These are phyloP conservation scores for Lordiphosa mommai DNA, from an alignment of 1,140 invertebrate genomes.

Conservation along the genomic window DNA sequence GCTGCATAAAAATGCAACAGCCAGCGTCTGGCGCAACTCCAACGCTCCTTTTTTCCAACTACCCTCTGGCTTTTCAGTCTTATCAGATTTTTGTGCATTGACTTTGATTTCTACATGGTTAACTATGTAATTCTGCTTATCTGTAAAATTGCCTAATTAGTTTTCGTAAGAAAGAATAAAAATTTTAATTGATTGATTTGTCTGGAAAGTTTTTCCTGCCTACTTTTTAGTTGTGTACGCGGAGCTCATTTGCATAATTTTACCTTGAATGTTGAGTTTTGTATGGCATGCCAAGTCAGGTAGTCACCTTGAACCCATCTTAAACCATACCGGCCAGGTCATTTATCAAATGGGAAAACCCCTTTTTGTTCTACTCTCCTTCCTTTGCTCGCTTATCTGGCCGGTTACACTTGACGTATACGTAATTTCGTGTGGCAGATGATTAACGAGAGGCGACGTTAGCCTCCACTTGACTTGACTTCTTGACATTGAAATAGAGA, in stretches of 20 bases:
- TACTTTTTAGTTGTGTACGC: conserved; percentile 4
- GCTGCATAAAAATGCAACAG: conserved; percentile 41
- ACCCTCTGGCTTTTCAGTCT: conserved; percentile 2
- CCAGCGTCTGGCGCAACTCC: not conserved
- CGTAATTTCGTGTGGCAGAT: conserved; percentile 57
- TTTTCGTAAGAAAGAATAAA: conserved; percentile 8
- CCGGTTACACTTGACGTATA: conserved; percentile 68
- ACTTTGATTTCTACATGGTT: conserved; percentile 21
- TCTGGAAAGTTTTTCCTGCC: conserved; percentile 47
- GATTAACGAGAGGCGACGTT: conserved; percentile 58
- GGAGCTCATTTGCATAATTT: conserved; percentile 59
- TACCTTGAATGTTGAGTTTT: conserved; percentile 21
- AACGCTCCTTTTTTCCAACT: not conserved
- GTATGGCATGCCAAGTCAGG: conserved; percentile 22
- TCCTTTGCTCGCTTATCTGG: conserved; percentile 45
- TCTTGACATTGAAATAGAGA: conserved; percentile 39
- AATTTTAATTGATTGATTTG: conserved; percentile 50
- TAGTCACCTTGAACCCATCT: conserved; percentile 56
- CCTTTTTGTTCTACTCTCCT: conserved; percentile 34
- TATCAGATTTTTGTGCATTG: conserved; percentile 35
- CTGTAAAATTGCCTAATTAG: conserved; percentile 40
- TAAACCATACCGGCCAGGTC: conserved; percentile 24
- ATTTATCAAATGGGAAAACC: conserved; percentile 65
- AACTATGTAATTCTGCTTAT: conserved; percentile 9
- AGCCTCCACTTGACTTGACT: conserved; percentile 24